These are phyloP conservation scores for Bilobella aurantiaca DNA, from an alignment of 1,140 invertebrate genomes.

Conservation along the genomic window DNA sequence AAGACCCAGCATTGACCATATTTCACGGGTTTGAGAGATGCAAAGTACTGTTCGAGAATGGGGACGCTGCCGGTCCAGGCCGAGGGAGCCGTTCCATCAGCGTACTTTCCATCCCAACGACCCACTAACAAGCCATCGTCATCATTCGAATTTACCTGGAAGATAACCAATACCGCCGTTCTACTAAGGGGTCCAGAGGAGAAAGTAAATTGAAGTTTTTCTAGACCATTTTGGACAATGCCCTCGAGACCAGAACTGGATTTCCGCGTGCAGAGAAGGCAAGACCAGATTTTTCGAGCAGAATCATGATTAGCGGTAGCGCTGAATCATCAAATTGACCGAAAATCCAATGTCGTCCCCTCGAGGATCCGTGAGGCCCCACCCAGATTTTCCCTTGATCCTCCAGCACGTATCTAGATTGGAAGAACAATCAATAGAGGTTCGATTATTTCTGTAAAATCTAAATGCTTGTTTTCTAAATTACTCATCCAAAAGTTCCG, in stretches of 20 bases:
- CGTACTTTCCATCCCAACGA: constrained; percentile 60
- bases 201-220: neutral
- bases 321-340: constrained; percentile 61
- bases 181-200: neutral
- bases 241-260: constrained; percentile 56
- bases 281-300: constrained; percentile 49
- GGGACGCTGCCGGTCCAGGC: constrained; percentile 55
- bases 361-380: constrained; percentile 53
- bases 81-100: constrained; percentile 54
- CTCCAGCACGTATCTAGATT: constrained; percentile 50
- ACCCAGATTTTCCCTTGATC: constrained; percentile 67
- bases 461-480: neutral
- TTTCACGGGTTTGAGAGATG: constrained; percentile 39
- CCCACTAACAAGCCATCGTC: constrained; percentile 58
- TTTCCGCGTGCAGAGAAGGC: constrained; percentile 57
- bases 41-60: constrained; percentile 52
- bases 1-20: constrained; percentile 74
- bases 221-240: constrained; percentile 63
- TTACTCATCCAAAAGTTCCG: constrained; percentile 52
- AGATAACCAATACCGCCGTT: neutral
- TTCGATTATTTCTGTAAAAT: neutral
- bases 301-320: constrained; percentile 52
- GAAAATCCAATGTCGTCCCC: constrained; percentile 60
- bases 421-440: neutral
- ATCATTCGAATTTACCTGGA: constrained; percentile 57